These are phyloP conservation scores for Cryptotermes secundus DNA, from an alignment of 1,140 invertebrate genomes.

Conservation along the genomic window DNA sequence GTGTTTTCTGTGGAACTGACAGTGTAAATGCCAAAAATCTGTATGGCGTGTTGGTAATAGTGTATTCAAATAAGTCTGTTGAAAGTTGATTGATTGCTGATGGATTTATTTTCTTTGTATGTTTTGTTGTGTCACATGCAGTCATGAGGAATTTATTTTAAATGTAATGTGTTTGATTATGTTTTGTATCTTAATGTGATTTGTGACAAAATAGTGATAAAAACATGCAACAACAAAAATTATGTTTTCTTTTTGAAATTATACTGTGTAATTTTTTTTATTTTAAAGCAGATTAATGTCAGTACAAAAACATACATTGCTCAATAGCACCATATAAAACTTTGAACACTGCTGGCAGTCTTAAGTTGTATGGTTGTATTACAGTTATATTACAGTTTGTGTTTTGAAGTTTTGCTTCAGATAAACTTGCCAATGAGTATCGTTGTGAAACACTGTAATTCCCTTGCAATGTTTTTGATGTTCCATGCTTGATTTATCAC, in stretches of 20 bases:
- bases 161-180: neutral
- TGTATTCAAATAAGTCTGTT: too few relatives aligned
- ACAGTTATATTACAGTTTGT: neutral
- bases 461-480: neutral
- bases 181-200: neutral
- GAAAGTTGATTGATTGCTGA: too few relatives aligned
- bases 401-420: neutral
- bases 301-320: neutral
- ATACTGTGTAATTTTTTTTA: neutral
- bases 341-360: constrained; percentile 2
- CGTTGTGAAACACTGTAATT: neutral
- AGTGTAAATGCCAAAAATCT: neutral
- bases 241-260: neutral
- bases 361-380: neutral
- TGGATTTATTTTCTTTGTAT: too few relatives aligned
- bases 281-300: neutral
- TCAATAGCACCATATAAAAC: neutral
- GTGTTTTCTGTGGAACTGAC: neutral
- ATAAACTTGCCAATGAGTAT: neutral
- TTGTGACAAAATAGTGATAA: neutral
- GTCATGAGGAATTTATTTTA: too few relatives aligned
- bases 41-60: too few relatives aligned
- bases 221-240: neutral
- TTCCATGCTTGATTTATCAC: neutral
- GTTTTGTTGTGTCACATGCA: too few relatives aligned